Percentiles rank a stretch among this genome's conserved stretches.
Conservation (phyloP, 2,888 invertebrate genomes). For the Perithous albicinctus region DNA sequence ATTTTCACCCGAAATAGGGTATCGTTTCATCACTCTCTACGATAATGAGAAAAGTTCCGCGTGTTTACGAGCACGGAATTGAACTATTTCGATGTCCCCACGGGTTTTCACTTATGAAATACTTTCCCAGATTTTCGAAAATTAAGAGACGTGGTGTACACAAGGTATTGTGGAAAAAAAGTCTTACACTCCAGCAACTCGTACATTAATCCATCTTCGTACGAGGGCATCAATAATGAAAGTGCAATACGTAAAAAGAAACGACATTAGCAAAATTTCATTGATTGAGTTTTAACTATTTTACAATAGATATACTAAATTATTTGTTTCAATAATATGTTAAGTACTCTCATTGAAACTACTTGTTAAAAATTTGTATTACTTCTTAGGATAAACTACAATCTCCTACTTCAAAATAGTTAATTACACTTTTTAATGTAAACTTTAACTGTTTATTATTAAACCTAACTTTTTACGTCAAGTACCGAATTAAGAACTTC, state of each 20-base stretch:
- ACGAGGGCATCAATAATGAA: not conserved
- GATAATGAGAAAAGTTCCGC: slow-evolving; percentile 56
- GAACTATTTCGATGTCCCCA: slow-evolving; percentile 40
- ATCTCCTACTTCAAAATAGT: no score
- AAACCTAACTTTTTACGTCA: no score
- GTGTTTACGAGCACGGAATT: slow-evolving; percentile 49
- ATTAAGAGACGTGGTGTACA: slow-evolving; percentile 4
- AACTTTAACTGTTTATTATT: no score
- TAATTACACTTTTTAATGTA: no score
- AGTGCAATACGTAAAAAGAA: not conserved
- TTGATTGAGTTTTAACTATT: not conserved
- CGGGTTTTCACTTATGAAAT: slow-evolving; percentile 38
- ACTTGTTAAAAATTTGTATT: no score
- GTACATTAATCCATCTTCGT: not conserved
- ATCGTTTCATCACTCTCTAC: slow-evolving; percentile 29
- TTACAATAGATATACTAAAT: not conserved
- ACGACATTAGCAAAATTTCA: not conserved
- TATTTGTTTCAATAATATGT: no score
- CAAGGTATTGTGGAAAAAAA: slow-evolving; percentile 28
- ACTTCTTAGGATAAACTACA: no score
- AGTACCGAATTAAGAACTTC: no score
- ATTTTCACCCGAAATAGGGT: slow-evolving; percentile 6
- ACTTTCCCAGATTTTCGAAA: slow-evolving; percentile 36
- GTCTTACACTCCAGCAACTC: not conserved
- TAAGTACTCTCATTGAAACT: no score